These are phyloP conservation scores for Erethizon dorsatum DNA, from an alignment of 2,797 vertebrate species.

Conservation along the genomic window DNA sequence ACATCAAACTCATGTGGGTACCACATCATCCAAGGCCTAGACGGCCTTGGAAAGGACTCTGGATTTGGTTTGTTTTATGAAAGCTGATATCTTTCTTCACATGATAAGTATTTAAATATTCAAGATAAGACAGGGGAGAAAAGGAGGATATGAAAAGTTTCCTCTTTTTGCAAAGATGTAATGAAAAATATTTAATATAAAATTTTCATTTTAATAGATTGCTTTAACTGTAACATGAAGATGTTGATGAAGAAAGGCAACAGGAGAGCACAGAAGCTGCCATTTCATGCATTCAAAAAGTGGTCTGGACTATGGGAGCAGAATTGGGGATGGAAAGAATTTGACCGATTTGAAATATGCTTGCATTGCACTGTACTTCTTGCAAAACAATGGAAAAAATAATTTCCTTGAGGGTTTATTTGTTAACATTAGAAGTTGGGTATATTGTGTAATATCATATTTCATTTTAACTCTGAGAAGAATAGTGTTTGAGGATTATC, in stretches of 20 bases:
- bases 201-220: background rate
- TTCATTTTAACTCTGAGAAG: constrained; percentile 54
- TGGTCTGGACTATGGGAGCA: background rate
- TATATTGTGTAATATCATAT: background rate
- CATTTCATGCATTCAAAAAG: background rate
- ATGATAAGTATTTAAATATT: background rate
- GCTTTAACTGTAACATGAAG: background rate
- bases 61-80: background rate
- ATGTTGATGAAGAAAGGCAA: background rate
- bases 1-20: background rate
- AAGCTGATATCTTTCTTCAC: background rate
- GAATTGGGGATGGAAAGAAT: background rate
- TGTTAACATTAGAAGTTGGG: background rate
- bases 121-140: background rate
- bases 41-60: background rate
- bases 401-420: constrained; percentile 1
- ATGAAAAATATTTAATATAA: background rate
- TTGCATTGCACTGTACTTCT: background rate
- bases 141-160: background rate
- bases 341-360: background rate
- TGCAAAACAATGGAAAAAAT: background rate
- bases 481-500: background rate
- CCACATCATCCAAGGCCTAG: background rate
- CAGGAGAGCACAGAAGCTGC: background rate
- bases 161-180: background rate